phyloP scores from a whole-genome alignment of 2,888 invertebrate genomes.

The Cerceris ruficornis region DNA sequence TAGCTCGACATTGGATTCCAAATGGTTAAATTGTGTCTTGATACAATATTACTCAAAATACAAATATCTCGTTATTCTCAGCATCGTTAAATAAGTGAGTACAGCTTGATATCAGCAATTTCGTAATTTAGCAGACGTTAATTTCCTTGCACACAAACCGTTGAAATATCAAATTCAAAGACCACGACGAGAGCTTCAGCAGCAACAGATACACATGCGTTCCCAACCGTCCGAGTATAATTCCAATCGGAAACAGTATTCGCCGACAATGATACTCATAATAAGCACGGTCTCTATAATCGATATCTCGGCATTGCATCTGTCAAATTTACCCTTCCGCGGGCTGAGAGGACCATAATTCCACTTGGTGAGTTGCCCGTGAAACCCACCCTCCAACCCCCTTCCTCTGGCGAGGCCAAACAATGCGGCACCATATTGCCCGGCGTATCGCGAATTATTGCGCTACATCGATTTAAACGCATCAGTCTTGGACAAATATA shows the following conservation, averaged over 20 bases:
- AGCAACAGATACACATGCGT: background rate
- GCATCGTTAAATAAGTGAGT: too few species aligned
- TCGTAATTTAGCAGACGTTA: background rate
- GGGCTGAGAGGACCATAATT: slow-evolving; percentile 56
- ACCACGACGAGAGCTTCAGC: background rate
- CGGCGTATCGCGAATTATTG: slow-evolving; percentile 68
- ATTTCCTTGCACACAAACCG: background rate
- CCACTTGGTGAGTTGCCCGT: slow-evolving; percentile 37
- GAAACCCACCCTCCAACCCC: slow-evolving; percentile 25
- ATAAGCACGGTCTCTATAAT: slow-evolving; percentile 59
- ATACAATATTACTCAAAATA: too few species aligned
- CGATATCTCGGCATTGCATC: slow-evolving; percentile 70
- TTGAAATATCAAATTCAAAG: background rate
- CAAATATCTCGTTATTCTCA: too few species aligned
- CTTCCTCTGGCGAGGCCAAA: slow-evolving; percentile 33
- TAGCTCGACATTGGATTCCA: too few species aligned
- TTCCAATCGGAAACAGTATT: slow-evolving; percentile 26
- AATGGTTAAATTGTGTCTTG: too few species aligned
- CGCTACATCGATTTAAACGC: slow-evolving; percentile 64
- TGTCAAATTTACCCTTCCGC: slow-evolving; percentile 75
- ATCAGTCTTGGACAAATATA: slow-evolving; percentile 58
- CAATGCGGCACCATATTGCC: slow-evolving; percentile 67
- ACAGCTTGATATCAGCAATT: too few species aligned
- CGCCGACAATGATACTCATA: slow-evolving; percentile 33
- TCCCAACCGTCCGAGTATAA: slow-evolving; percentile 23